phyloP scores from a whole-genome alignment of 2,888 invertebrate genomes.

The Mimas tiliae region DNA sequence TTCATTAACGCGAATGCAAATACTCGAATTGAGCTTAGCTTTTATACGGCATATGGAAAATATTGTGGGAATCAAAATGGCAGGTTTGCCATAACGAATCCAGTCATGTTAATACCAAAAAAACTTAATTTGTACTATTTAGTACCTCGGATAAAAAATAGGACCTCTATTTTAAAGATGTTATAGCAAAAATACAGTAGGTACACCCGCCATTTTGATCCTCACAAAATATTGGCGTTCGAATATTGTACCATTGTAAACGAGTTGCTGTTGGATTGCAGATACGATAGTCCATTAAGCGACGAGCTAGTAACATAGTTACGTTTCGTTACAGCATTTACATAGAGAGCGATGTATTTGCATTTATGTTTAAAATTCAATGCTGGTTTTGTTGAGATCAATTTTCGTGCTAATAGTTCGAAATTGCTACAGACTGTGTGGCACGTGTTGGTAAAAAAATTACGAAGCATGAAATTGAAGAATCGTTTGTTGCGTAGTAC shows the following conservation, averaged over 20 bases:
- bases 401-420: constrained; percentile 9
- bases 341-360: constrained; percentile 67
- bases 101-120: too few relatives aligned
- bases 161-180: too few relatives aligned
- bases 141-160: too few relatives aligned
- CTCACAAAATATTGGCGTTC: constrained; percentile 45
- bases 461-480: constrained; percentile 57
- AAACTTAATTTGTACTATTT: too few relatives aligned
- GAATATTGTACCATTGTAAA: background rate
- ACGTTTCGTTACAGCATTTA: constrained; percentile 66
- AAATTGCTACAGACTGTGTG: constrained; percentile 8
- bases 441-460: constrained; percentile 27
- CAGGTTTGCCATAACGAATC: too few relatives aligned
- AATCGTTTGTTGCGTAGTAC: constrained; percentile 47
- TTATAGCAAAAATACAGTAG: too few relatives aligned
- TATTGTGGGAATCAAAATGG: too few relatives aligned
- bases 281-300: constrained; percentile 62
- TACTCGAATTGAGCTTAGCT: constrained; percentile 49
- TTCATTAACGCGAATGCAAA: constrained; percentile 55
- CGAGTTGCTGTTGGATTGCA: background rate
- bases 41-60: constrained; percentile 47
- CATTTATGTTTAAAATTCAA: constrained; percentile 44
- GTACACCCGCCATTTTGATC: too few relatives aligned
- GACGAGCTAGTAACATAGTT: constrained; percentile 65
- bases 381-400: constrained; percentile 10